Evolutionary conservation across 1,140 invertebrate genomes (phyloP), one percentile per base, ranked within the genome.

Genomic region (Ceratosolen solmsi): DNA sequence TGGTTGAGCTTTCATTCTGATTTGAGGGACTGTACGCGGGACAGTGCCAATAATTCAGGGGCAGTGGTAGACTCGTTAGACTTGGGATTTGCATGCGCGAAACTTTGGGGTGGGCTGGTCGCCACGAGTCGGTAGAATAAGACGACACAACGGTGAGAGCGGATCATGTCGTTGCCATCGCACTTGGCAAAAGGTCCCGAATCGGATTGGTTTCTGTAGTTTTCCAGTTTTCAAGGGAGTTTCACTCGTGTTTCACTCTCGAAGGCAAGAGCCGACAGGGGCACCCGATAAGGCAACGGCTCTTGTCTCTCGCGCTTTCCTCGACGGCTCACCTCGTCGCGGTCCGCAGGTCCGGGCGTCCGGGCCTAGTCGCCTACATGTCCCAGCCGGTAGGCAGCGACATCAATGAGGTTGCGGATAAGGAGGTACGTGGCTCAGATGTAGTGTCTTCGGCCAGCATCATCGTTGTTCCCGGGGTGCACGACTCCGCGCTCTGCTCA

Each of bases 271-370:
- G 36, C n/a, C 22, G 11, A 30, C 33, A 0, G 58, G 58, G 30
- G 58, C 33, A 27, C 22, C 27, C 8, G 63, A 17, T 27, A 46
- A 60, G 73, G 30, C 51, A 65, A 49, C 58, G 58, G 38, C 74
- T 65, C 74, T 41, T 20, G 36, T 27, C 72, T 20, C 74, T 33
- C 25, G 75, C 75, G 60, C 56, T 3, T 54, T 71, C 22, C 70
- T 33, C 73, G 38, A 49, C 36, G 58, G 56, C 74, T 76, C 74
- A 76, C 75, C 75, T 68, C 75, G 41, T 49, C n/a, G 49, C 49
- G 73, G 22, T 38, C 54, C 72, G 33, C 49, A 49, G n/a, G 27
- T 17, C 15, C 38, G n/a, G 11, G n/a, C 58, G 36, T 8, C 25
- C 25, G 22, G 3, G 5, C 36, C 65, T 70, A 4, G 54, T 4